phyloP scores from a whole-genome alignment of 2,113 vertebrate genomes.

The Mionectes macconnelli region DNA sequence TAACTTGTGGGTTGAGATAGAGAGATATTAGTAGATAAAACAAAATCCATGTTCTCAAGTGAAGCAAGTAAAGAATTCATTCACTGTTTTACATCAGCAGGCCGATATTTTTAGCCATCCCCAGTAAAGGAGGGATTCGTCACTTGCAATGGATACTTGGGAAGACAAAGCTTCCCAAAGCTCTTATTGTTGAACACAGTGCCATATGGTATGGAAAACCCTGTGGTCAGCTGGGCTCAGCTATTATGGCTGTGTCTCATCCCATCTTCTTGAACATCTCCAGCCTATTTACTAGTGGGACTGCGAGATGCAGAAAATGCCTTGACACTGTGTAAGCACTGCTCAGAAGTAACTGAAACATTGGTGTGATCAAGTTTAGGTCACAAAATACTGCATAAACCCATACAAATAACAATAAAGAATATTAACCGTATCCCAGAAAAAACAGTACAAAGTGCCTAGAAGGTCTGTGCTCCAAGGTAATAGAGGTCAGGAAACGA shows the following conservation, averaged over 20 bases:
- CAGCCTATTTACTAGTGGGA: fast-evolving
- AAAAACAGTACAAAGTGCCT: background rate
- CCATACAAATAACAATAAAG: background rate
- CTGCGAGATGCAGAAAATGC: background rate
- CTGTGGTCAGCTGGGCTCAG: background rate
- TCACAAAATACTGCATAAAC: background rate
- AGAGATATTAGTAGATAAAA: background rate
- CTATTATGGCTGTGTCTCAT: background rate
- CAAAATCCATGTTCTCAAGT: background rate
- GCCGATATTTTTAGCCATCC: background rate
- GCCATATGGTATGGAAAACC: too few relatives aligned
- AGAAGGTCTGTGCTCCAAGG: background rate
- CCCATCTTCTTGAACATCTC: background rate
- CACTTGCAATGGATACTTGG: background rate
- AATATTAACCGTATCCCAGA: background rate
- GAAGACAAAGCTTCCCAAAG: background rate
- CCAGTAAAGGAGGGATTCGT: background rate
- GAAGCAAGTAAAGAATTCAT: background rate
- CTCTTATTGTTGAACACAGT: background rate
- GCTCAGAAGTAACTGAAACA: background rate
- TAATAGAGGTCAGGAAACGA: background rate
- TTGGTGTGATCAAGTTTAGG: fast-evolving
- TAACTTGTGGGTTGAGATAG: background rate
- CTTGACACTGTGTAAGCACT: background rate
- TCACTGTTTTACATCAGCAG: background rate